Evolutionary conservation across 2,797 vertebrate genomes (phyloP).

Genomic region (Ctenopoma kingsleyae): DNA sequence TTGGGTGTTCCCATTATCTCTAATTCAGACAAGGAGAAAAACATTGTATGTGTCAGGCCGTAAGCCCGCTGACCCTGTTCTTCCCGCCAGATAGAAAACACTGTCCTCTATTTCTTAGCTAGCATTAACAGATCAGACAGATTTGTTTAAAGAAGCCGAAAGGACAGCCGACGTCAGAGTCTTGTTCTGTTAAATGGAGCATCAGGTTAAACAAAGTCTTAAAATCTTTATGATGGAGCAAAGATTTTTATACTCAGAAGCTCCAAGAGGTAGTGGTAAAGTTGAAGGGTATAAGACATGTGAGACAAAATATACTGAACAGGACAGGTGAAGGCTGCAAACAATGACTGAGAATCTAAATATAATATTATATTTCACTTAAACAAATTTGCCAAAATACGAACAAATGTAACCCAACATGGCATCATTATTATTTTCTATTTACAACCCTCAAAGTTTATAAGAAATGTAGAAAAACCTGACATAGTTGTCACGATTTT

Average conservation of each 20-base stretch:
- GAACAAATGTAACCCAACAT: background rate
- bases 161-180: constrained; percentile 21
- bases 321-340: background rate
- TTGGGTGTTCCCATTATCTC: constrained; percentile 54
- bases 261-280: background rate
- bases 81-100: constrained; percentile 46
- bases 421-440: background rate
- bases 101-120: constrained; percentile 46
- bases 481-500: background rate
- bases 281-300: background rate
- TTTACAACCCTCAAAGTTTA: background rate
- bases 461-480: background rate
- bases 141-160: constrained; percentile 50
- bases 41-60: constrained; percentile 41
- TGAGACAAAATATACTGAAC: background rate
- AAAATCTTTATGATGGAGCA: constrained; percentile 4
- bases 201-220: constrained; percentile 32
- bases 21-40: constrained; percentile 47
- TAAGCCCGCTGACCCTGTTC: constrained; percentile 54
- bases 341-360: background rate
- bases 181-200: constrained; percentile 27
- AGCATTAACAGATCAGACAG: constrained; percentile 56
- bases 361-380: background rate
- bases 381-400: background rate
- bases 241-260: constrained; percentile 19